Percentiles rank a stretch among this genome's conserved stretches.
These are phyloP conservation scores for Venustaconcha ellipsiformis DNA, from an alignment of 1,140 invertebrate species.

Conservation along the genomic window DNA sequence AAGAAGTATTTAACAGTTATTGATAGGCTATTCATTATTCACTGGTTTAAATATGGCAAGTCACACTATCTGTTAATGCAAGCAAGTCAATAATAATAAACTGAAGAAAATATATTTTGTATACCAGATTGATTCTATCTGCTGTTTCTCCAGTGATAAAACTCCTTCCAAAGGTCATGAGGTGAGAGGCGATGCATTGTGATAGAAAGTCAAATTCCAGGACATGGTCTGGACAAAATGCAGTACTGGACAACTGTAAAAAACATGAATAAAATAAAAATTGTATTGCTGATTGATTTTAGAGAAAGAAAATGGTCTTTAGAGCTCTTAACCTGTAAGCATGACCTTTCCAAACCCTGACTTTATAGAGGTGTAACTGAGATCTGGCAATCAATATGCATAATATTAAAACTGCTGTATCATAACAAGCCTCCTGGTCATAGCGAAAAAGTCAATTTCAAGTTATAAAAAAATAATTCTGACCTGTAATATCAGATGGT, in stretches of 20 bases:
- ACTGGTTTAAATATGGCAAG: slow-evolving; percentile 3
- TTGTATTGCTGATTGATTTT: no score
- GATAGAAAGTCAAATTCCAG: slow-evolving; percentile 50
- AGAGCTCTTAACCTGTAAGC: no score
- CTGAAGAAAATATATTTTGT: slow-evolving; percentile 1
- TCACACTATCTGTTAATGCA: not conserved
- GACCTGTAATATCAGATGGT: no score
- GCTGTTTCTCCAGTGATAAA: slow-evolving; percentile 47
- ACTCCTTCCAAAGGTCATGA: slow-evolving; percentile 58
- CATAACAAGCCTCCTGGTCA: no score
- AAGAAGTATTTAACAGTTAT: not conserved
- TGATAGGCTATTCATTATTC: not conserved
- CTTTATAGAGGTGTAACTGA: no score
- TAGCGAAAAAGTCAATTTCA: no score
- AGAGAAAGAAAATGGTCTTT: no score
- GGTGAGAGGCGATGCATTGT: slow-evolving; percentile 52
- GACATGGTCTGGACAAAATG: slow-evolving; percentile 45
- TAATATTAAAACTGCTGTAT: no score
- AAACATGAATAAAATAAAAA: slow-evolving; percentile 2
- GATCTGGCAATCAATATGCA: no score
- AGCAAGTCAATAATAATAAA: not conserved
- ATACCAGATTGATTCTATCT: slow-evolving; percentile 55
- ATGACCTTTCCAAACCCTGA: no score
- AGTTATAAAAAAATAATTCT: no score
- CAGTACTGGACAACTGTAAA: slow-evolving; percentile 49